Conservation (phyloP, 64 coral and sea anemone genomes). For the Montipora cactus region DNA sequence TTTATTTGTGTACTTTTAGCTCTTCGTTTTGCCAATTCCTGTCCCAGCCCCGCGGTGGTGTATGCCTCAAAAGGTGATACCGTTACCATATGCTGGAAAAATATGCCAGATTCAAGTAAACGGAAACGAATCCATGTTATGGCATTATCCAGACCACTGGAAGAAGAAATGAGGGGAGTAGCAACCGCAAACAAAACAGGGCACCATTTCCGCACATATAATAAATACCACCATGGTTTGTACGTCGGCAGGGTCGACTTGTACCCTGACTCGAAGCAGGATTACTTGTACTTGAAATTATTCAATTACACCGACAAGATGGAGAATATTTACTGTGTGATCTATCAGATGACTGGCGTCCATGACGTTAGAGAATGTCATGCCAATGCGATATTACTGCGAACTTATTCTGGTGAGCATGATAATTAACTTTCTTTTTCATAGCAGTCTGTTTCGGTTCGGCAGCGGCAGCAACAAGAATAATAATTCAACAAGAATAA, state of each 20-base stretch:
- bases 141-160: neutral
- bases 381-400: neutral
- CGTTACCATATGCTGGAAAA: constrained; percentile 12
- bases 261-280: neutral
- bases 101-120: neutral
- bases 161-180: neutral
- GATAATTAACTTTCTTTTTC: too few species aligned
- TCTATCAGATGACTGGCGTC: neutral
- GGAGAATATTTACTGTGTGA: constrained; percentile 17
- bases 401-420: neutral
- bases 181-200: neutral
- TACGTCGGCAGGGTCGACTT: neutral
- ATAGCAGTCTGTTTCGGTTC: too few species aligned
- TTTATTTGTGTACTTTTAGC: neutral
- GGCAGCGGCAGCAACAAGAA: too few species aligned
- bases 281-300: neutral
- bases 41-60: neutral
- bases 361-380: neutral
- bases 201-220: neutral
- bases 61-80: constrained; percentile 17
- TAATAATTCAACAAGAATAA: too few species aligned
- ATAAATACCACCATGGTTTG: neutral
- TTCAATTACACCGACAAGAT: constrained; percentile 3
- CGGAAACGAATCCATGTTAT: neutral
- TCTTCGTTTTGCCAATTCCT: neutral